Conservation (phyloP, 1,140 invertebrate genomes). For the Saxidomus purpurata region DNA sequence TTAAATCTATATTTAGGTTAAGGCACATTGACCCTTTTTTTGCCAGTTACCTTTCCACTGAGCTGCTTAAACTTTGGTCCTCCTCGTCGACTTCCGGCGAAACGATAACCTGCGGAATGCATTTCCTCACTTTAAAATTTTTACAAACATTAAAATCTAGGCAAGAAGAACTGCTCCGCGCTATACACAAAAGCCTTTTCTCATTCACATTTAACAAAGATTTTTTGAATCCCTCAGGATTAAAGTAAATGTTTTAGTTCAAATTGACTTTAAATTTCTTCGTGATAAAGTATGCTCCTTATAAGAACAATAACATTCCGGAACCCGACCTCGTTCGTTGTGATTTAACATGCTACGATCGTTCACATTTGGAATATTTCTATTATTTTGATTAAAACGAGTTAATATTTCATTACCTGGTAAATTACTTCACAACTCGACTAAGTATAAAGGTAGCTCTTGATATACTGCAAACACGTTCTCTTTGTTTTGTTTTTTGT, state of each 20-base stretch:
- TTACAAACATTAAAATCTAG: no score
- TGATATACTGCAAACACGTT: not conserved
- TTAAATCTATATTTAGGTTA: no score
- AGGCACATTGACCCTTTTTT: no score
- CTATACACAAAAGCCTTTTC: no score
- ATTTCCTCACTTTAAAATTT: not conserved
- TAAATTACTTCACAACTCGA: not conserved
- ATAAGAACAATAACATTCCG: no score
- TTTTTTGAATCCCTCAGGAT: no score
- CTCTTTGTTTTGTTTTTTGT: not conserved
- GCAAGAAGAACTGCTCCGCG: no score
- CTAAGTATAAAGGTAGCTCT: not conserved
- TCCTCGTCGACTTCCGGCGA: not conserved
- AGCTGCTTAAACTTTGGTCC: not conserved
- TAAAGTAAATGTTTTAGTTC: no score
- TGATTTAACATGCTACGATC: not conserved
- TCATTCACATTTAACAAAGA: no score
- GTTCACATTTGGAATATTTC: not conserved
- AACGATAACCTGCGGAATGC: constrained; percentile 19
- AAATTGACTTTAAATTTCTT: no score
- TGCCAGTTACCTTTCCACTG: not conserved
- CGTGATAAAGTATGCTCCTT: no score
- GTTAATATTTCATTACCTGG: constrained; percentile 29
- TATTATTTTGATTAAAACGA: constrained; percentile 3
- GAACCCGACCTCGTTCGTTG: not conserved